These are phyloP conservation scores for Sinosuthora webbiana DNA, from an alignment of 2,113 vertebrate genomes.

Conservation along the genomic window DNA sequence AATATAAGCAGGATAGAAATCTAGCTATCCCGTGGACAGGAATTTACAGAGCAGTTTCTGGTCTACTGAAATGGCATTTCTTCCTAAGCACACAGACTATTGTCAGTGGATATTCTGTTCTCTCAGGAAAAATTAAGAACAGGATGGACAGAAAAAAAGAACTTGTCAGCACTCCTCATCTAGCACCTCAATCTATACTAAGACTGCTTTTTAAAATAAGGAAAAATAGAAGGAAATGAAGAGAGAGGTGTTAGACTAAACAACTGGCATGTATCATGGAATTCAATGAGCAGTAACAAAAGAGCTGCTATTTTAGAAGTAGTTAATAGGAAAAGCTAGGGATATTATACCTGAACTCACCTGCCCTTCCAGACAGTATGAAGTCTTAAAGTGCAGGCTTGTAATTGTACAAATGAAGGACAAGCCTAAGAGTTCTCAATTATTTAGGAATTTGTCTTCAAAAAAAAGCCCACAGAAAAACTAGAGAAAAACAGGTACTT, in stretches of 20 bases:
- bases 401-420: neutral
- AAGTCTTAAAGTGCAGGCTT: neutral
- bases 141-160: neutral
- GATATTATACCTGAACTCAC: neutral
- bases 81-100: neutral
- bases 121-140: neutral
- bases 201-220: neutral
- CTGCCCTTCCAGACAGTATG: neutral
- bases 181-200: neutral
- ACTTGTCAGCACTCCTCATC: neutral
- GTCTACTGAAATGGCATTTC: neutral
- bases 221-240: neutral
- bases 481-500: neutral
- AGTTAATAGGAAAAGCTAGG: neutral
- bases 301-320: neutral
- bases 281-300: neutral
- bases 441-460: neutral
- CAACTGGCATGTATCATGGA: neutral
- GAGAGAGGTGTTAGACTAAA: neutral
- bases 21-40: rapidly evolving
- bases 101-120: neutral
- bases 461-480: neutral
- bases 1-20: neutral
- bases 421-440: neutral
- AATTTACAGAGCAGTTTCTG: neutral